phyloP scores from a whole-genome alignment of 2,888 invertebrate species.

The Acleris cristana region DNA sequence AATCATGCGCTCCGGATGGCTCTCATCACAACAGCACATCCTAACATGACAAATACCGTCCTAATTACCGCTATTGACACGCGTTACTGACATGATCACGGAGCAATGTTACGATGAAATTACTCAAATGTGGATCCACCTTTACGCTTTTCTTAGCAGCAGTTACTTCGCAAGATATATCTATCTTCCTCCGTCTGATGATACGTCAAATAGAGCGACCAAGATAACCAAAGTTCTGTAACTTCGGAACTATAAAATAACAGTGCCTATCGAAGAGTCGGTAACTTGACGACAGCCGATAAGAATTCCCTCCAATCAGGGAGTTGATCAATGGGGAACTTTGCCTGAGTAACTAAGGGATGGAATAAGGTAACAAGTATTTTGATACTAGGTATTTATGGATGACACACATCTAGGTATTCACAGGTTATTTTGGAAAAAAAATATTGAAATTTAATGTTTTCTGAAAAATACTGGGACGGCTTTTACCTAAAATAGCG shows the following conservation, averaged over 20 bases:
- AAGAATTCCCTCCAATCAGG: conserved; percentile 31
- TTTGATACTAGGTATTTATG: conserved; percentile 4
- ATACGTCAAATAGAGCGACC: conserved; percentile 12
- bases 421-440: too few relatives aligned
- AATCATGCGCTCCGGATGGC: too few relatives aligned
- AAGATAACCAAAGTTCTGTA: conserved; percentile 19
- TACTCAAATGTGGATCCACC: background rate
- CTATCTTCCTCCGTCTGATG: background rate
- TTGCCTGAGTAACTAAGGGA: conserved; percentile 17
- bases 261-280: conserved; percentile 23
- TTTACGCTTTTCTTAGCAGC: background rate
- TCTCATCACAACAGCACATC: too few relatives aligned
- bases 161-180: background rate
- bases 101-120: background rate
- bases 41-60: background rate
- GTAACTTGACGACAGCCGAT: conserved; percentile 32
- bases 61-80: background rate
- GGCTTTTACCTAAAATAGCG: too few relatives aligned
- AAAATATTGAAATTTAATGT: too few relatives aligned
- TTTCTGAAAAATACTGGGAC: too few relatives aligned
- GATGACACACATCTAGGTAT: too few relatives aligned
- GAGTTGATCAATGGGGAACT: conserved; percentile 34
- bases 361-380: background rate
- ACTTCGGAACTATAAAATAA: conserved; percentile 32
- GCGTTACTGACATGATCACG: too few relatives aligned